Base-by-base conservation (phyloP, 1,140 invertebrate species). In the Drosophila funebris region DNA sequence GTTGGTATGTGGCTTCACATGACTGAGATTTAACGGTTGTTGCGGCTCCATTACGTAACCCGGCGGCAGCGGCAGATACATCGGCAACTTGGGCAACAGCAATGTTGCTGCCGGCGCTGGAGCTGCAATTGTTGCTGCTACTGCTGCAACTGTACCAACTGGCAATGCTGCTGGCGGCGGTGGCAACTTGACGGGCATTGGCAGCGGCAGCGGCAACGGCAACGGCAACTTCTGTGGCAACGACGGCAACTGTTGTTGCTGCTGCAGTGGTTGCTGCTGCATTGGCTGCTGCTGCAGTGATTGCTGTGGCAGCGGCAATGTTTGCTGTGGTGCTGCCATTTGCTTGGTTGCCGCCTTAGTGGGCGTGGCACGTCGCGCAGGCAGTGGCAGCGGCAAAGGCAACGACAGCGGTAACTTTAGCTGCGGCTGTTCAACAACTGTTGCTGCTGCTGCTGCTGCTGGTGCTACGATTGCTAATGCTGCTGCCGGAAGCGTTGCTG, bases 341-440 rank as follows among this genome's bases (percentile, higher is more conserved):
- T 87, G 82, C 20, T 87, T 85, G 63, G 69, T 56, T 6, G 78
- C 82, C 33, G 82, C 82, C 36, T 85, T 85, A 27, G 82, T 87
- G 50, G 82, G 74, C 18, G 83, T 89, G n/a, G 56, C 57, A 31
- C 68, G 20, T 2, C 41, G 33, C 11, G 7, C 1, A 0, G 60
- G 3, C 56, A 39, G 20, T n/a, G 54, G 36, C 7, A 50, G 33
- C 14, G 9, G 52, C 14, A 11, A 27, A 13, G 44, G 31, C 20
- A 46, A 36, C 3, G 31, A 36, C 56, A 53, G 3, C 11, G 58
- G 22, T 39, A 62, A 16, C 27, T 36, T 61, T 2, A 22, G 46
- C n/a, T 18, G 22, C 24, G 18, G 16, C 27, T 27, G 36, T 0
- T 4, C 9, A 37, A 29, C 29, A 61, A 50, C 31, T 7, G 37